Conservation (phyloP, 53 echinoderm and acorn worm species). For the Actinopyga echinites region DNA sequence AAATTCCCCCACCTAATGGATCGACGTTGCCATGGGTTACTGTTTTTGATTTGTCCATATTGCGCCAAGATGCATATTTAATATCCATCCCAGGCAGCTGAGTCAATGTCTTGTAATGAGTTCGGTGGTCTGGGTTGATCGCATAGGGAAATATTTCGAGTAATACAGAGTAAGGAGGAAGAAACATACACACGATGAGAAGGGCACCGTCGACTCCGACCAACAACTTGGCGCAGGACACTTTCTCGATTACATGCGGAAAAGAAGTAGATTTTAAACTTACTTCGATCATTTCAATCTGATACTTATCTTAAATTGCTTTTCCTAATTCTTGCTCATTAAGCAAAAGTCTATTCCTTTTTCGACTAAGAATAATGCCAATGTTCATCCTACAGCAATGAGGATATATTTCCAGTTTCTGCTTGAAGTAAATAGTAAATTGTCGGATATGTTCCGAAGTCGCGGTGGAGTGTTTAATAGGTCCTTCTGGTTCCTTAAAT, state of each 20-base stretch:
- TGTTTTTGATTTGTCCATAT: conserved; percentile 50
- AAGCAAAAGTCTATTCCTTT: conserved; percentile 71
- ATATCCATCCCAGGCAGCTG: conserved; percentile 67
- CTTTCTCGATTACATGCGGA: conserved; percentile 45
- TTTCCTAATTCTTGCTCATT: conserved; percentile 69
- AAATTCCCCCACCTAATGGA: conserved; percentile 71
- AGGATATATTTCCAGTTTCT: conserved; percentile 14
- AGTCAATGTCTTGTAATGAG: conserved; percentile 78
- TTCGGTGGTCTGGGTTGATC: conserved; percentile 82
- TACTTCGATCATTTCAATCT: conserved; percentile 54
- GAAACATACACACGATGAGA: conserved; percentile 68
- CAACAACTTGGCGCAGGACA: conserved; percentile 66
- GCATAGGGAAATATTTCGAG: conserved; percentile 84
- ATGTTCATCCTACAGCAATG: neutral
- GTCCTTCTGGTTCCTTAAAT: conserved; percentile 76
- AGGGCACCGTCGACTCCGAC: conserved; percentile 82
- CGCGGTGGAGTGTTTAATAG: conserved; percentile 45
- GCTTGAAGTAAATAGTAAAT: conserved; percentile 57
- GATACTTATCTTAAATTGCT: conserved; percentile 48
- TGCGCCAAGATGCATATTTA: conserved; percentile 74
- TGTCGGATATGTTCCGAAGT: conserved; percentile 53
- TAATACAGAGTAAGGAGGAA: conserved; percentile 56
- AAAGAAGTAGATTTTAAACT: conserved; percentile 62
- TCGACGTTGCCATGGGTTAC: conserved; percentile 67
- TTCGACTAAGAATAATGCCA: conserved; percentile 57